These are phyloP conservation scores for Xylophagus ater DNA, from an alignment of 2,888 invertebrate genomes.

Conservation along the genomic window DNA sequence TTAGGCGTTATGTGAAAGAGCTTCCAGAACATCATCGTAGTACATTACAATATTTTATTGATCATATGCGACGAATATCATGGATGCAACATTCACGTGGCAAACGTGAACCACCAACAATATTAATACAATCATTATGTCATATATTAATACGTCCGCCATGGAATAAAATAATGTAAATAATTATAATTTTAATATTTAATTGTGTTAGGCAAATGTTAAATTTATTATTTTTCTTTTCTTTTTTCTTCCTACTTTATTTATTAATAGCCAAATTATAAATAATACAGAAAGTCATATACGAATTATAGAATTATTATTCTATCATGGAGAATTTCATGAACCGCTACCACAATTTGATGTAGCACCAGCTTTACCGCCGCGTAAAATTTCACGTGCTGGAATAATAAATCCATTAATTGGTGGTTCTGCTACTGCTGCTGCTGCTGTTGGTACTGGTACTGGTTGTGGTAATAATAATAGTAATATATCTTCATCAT, in stretches of 20 bases:
- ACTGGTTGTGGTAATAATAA: no score
- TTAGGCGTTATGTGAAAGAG: slow-evolving; percentile 46
- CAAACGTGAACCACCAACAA: slow-evolving; percentile 52
- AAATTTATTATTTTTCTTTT: slow-evolving; percentile 3
- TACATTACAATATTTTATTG: slow-evolving; percentile 54
- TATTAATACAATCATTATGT: slow-evolving; percentile 58
- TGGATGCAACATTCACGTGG: slow-evolving; percentile 53
- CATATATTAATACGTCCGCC: slow-evolving; percentile 62
- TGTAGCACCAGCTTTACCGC: slow-evolving; percentile 52
- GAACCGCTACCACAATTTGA: slow-evolving; percentile 54
- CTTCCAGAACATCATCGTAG: slow-evolving; percentile 53
- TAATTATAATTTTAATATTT: slow-evolving; percentile 16
- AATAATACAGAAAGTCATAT: slow-evolving; percentile 63
- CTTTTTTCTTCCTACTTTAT: slow-evolving; percentile 21
- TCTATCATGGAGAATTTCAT: slow-evolving; percentile 57
- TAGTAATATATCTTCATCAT: no score
- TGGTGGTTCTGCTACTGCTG: no score
- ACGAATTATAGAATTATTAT: slow-evolving; percentile 56
- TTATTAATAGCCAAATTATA: slow-evolving; percentile 51
- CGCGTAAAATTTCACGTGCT: slow-evolving; percentile 45
- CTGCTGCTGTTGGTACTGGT: no score
- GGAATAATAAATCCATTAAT: no score
- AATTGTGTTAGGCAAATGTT: background rate
- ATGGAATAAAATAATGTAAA: slow-evolving; percentile 66
- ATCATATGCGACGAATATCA: slow-evolving; percentile 60